Base-by-base conservation (phyloP, 2,888 invertebrate species). In the Taenaris catops region DNA sequence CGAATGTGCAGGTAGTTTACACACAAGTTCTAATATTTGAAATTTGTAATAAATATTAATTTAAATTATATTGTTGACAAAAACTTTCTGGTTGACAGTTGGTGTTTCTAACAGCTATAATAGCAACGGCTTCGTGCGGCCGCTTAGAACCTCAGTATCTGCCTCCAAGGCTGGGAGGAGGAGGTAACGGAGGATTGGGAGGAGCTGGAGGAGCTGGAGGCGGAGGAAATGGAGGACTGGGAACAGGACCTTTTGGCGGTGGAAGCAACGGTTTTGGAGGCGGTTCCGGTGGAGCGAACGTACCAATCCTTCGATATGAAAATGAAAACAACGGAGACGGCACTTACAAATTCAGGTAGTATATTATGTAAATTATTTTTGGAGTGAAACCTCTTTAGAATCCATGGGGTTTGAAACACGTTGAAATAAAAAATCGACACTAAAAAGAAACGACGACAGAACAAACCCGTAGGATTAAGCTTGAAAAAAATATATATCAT, bases 281-380 rank as follows among this genome's bases (percentile, higher is more conserved):
- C 45, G 71, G 41, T 18, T 36, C 79, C 29, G 51, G 59, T 66
- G 90, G 75, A 10, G 60, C 69, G 5, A 69, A 78, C 44, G 73
- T 76, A 45, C 91, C 91, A 4, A 91, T 91, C 48, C 67, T 90
- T 6, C 87, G 87, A 48, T 91, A 89, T 54, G 89, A 89, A 45
- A 91, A 90, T 48, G 88, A 84, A 35, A 91, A 91, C 70, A 91
- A 91, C 53, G 90, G 90, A 20, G 90, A 90, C 51, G 92, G 91
- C 43, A 89, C 78, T 49, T 92, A 92, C 57, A 87, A 80, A 44
- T 92, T 89, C 69, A 89, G 88, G 91, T 91, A 63, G 63, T 70
- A 14, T 14, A 3, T 4, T 14, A 14, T 14, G n/a, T n/a, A n/a
- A n/a, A n/a, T n/a, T n/a, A n/a, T n/a, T n/a, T n/a, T n/a, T n/a